Evolutionary conservation across 2,888 invertebrate species (phyloP).

Genomic region (Tipula vernalis): DNA sequence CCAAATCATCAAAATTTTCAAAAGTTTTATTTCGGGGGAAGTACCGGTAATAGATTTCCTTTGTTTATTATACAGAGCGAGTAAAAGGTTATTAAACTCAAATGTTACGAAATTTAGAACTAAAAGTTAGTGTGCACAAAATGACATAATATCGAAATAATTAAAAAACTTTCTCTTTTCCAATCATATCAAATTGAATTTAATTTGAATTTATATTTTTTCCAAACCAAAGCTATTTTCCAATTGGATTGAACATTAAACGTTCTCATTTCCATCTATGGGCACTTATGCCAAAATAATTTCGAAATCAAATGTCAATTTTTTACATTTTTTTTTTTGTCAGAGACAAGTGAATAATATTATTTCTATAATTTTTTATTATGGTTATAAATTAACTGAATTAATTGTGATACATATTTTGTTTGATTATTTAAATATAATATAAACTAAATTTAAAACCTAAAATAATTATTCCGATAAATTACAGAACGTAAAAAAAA

Average conservation of each 20-base stretch:
- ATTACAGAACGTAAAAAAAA: background rate
- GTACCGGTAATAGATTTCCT: background rate
- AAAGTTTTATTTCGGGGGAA: background rate
- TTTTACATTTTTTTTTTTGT: background rate
- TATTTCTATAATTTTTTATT: background rate
- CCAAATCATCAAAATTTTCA: too few species aligned
- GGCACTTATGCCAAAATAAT: background rate
- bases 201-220: too few species aligned
- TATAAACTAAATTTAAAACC: background rate
- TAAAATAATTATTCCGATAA: background rate
- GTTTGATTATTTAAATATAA: background rate
- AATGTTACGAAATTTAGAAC: too few species aligned
- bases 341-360: background rate
- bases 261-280: background rate
- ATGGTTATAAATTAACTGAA: background rate
- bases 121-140: background rate
- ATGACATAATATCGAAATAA: background rate
- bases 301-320: background rate
- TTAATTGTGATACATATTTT: background rate
- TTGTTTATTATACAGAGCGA: background rate
- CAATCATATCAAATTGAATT: background rate
- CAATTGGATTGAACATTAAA: background rate
- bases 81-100: too few species aligned
- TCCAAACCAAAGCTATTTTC: background rate
- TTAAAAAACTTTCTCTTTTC: background rate